A percentile compares a stretch with the other conserved stretches of the same genome.
Evolutionary conservation across 2,797 vertebrate species (phyloP).

Genomic region (Poeciliopsis turneri): DNA sequence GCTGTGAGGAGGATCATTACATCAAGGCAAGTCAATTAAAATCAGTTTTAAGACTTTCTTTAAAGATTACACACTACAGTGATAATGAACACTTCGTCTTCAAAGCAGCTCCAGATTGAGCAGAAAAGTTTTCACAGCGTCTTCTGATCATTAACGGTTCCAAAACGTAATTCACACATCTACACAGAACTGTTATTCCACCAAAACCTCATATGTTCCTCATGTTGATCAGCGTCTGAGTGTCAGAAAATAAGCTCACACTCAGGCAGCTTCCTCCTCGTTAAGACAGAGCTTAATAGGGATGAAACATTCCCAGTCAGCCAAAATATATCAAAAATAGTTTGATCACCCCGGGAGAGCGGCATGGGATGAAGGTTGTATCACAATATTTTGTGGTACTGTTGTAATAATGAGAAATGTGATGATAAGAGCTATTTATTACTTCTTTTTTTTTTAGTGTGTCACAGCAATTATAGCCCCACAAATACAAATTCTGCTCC

Average conservation of each 20-base stretch:
- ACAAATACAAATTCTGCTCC: too few species aligned
- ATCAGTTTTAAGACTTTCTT: constrained; percentile 41
- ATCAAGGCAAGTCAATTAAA: constrained; percentile 43
- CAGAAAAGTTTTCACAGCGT: constrained; percentile 17
- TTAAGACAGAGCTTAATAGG: background rate
- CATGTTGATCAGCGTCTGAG: background rate
- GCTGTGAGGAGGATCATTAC: constrained; percentile 45
- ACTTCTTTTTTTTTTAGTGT: too few species aligned
- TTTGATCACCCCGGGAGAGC: background rate
- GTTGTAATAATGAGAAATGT: too few species aligned
- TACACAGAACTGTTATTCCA: constrained; percentile 12
- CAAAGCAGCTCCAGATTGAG: constrained; percentile 46
- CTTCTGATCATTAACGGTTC: constrained; percentile 25
- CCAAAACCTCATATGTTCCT: constrained; percentile 21
- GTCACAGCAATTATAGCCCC: too few species aligned
- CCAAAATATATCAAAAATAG: background rate
- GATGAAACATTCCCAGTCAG: background rate
- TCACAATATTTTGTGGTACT: too few species aligned
- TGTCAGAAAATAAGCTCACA: background rate
- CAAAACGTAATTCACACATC: constrained; percentile 24
- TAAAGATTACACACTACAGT: constrained; percentile 28
- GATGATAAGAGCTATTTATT: too few species aligned
- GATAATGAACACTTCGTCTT: constrained; percentile 52
- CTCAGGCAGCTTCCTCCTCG: background rate
- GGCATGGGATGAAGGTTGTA: too few species aligned